A percentile compares a stretch with the other conserved stretches of the same genome.
These are phyloP conservation scores for Neolamprologus falcicula DNA, from an alignment of 2,113 vertebrate species.

Conservation along the genomic window DNA sequence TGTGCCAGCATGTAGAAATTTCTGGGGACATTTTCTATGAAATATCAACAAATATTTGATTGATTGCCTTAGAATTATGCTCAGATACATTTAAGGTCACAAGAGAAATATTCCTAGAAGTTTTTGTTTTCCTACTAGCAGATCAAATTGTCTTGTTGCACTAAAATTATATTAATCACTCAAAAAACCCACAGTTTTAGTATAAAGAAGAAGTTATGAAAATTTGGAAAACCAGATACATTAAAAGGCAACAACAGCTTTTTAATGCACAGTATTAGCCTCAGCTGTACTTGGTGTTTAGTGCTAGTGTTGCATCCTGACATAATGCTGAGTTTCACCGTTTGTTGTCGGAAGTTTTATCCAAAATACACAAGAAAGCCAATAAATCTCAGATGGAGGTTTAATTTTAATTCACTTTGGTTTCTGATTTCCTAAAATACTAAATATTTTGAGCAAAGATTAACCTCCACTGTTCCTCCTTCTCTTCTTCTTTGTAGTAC, in stretches of 20 bases:
- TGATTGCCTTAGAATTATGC: neutral
- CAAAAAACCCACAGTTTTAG: neutral
- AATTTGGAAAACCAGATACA: neutral
- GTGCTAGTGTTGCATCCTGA: neutral
- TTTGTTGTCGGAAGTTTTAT: neutral
- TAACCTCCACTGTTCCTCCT: neutral
- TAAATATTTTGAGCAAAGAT: neutral
- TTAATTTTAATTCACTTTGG: neutral
- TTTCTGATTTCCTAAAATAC: neutral
- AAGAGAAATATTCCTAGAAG: neutral
- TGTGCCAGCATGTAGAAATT: neutral
- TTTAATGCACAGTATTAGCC: neutral
- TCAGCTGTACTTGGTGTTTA: neutral
- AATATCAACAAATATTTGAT: neutral
- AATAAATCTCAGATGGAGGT: neutral
- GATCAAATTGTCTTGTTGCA: neutral
- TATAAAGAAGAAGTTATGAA: neutral
- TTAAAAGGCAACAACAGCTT: neutral
- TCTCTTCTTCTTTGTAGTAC: slow-evolving; percentile 73
- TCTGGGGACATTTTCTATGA: neutral
- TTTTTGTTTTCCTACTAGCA: neutral
- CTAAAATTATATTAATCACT: neutral
- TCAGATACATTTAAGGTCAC: neutral
- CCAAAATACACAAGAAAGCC: neutral
- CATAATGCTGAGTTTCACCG: neutral